Base-by-base conservation (phyloP, 2,113 vertebrate species). In the Copsychus sechellarum region DNA sequence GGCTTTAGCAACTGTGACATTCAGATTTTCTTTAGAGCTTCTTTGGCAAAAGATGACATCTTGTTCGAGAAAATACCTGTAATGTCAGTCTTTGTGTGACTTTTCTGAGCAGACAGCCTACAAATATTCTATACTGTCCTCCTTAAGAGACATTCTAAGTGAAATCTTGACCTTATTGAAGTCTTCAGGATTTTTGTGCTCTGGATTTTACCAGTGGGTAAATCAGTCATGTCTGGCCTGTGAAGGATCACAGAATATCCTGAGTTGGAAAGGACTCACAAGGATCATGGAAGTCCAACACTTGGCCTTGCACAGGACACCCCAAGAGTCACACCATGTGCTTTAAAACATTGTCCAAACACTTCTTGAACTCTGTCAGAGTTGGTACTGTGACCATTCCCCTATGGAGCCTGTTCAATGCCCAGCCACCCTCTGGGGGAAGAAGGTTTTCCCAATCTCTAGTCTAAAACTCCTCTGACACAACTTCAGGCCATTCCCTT, bases 91-190 rank as follows among this genome's bases (percentile, higher is more conserved):
- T 56, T 64, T 14, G 8, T 33, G 42, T 40, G 42, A 43, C 48
- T 50, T 66, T 20, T 24, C 23, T 22, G 31, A 92, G 70, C 23
- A 86, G 70, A 23, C 14, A 57, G 23, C 28, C 62, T 3, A 0
- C 11, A 16, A 1, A 2, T 38, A 29, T 0, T 0, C 25, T 24
- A 1, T 47, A 28, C 2, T 1, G 1, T 80, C 8, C 20, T 82
- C 33, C 29, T 48, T 3, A 58, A 62, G 66, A 58, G 31, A 11
- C 2, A 0, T 9, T 8, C 0, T 66, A n/a, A 14, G 18, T 73
- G 29, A 77, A 95, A 66, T 80, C 22, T 15, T 15, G 16, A 82
- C 14, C 10, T 67, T 72, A 14, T 0, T 38, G 31, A 60, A 90
- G 50, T 47, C 38, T 58, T 47, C 4, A 38, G 3, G 20, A 43